Evolutionary conservation across 2,113 vertebrate genomes (phyloP).

Genomic region (Hypanus sabinus): DNA sequence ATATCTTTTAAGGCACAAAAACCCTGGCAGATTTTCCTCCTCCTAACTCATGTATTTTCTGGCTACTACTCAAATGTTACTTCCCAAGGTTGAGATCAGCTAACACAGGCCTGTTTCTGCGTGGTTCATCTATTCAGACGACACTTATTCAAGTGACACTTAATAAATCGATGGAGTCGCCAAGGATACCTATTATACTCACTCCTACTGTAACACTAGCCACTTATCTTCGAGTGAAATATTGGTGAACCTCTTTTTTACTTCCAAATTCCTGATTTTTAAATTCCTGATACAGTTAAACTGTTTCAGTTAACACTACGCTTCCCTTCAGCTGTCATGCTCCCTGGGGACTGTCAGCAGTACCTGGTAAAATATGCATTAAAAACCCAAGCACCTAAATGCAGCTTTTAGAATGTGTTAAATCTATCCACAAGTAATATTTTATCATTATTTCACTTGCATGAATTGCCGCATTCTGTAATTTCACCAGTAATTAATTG

Average conservation of each 20-base stretch:
- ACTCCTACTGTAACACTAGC: neutral
- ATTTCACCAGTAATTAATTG: neutral
- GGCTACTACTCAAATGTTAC: neutral
- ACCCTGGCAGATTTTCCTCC: neutral
- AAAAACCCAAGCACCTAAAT: neutral
- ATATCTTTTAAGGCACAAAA: neutral
- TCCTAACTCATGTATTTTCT: neutral
- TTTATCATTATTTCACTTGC: neutral
- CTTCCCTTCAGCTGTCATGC: neutral
- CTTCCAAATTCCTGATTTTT: neutral
- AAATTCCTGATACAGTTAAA: neutral
- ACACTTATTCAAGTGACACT: neutral
- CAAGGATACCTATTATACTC: neutral
- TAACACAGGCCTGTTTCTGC: neutral
- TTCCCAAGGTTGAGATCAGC: neutral
- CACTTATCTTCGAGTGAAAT: neutral
- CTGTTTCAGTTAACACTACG: neutral
- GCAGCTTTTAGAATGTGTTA: neutral
- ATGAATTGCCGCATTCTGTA: neutral
- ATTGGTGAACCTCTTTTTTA: neutral
- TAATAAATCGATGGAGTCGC: neutral
- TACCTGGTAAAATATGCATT: constrained; percentile 22
- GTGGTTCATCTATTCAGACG: neutral
- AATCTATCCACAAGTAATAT: neutral
- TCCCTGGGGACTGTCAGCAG: neutral